Evolutionary conservation across 2,797 vertebrate species (phyloP), one percentile per base, ranked within the genome.

Genomic region (Sebastes vulpes): DNA sequence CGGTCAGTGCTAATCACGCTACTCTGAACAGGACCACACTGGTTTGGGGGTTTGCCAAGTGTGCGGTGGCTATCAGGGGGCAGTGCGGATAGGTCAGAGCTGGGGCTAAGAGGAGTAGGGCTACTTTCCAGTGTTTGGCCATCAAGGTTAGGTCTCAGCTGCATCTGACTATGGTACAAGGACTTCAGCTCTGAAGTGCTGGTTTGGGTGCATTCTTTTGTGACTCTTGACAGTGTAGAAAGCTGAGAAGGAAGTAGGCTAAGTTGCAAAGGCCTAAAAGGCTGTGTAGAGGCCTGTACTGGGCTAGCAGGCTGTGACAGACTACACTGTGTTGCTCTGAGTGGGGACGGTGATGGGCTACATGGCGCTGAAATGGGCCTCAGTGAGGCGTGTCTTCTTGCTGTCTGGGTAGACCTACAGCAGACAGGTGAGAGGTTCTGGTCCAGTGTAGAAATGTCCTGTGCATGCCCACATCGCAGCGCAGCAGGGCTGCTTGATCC

Each of bases 281-380:
- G 50, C 21, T 59, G 56, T 56, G 64, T 46, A 50, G 60, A 54
- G 3, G 14, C 48, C 32, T 71, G 81, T 26, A 23, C 20, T 38
- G 90, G 92, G 54, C 91, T 95, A 3, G 77, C 53, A 58, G 88
- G 90, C 46, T 88, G 84, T 12, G 90, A 93, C 35, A 82, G 28
- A 85, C 90, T 91, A 64, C 63, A 57, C 9, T 18, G 32, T 26
- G 48, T 52, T 32, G 53, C 66, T 79, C 53, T 83, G 12, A 50
- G 12, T n/a, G 71, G 75, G 52, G 28, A 28, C 0, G 25, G 64
- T 28, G 74, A 83, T 12, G 91, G 92, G 82, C 92, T 95, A 88
- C 92, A 93, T 71, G 94, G 91, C 68, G 91, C 90, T 71, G 92
- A 93, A 57, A 48, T 21, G 21, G 85, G 56, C 48, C 65, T 72